Evolutionary conservation across 2,888 invertebrate genomes (phyloP), one percentile per base, ranked within the genome.

Genomic region (Argyresthia goedartella): DNA sequence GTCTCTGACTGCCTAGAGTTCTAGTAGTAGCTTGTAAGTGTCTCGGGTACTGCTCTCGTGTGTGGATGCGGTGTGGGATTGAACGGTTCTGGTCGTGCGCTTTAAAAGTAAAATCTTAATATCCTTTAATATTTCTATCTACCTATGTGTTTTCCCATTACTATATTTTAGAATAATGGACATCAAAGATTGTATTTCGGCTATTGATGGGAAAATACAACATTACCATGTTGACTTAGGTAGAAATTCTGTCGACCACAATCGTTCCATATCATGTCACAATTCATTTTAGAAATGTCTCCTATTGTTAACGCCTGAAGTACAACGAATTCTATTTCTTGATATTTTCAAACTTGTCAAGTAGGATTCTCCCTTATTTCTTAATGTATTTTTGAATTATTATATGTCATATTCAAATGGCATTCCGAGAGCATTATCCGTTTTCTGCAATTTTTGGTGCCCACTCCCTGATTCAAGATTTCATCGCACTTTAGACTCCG

Each of bases 11-110:
- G 85, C 66, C 71, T 81, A 84, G 81, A 78, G 76, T 75, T 78
- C 71, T 81, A 81, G 81, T 81, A 80, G 80, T 84, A 84, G 84
- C 82, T 82, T 76, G 81, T 82, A 84, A 81, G 74, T 69, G 47
- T 46, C 61, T 72, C 81, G 81, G 79, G 76, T 75, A 70, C 71
- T 71, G 82, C 79, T 84, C 79, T 84, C 81, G 74, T 46, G 48
- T 25, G 10, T 13, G n/a, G 33, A 35, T 47, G 47, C 47, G 13
- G 9, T 34, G 34, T 8, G 25, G 25, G 6, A 25, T 25, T 25
- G 25, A 25, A 25, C 6, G 25, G 25, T 39, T 39, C n/a, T 39
- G 10, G 8, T n/a, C 39, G 39, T n/a, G n/a, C 39, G 39, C 8
- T 39, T 39, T 39, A 1, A 39, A n/a, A n/a, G n/a, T n/a, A 6